phyloP scores from a whole-genome alignment of 2,797 vertebrate genomes.

The Pteropus rufus region DNA sequence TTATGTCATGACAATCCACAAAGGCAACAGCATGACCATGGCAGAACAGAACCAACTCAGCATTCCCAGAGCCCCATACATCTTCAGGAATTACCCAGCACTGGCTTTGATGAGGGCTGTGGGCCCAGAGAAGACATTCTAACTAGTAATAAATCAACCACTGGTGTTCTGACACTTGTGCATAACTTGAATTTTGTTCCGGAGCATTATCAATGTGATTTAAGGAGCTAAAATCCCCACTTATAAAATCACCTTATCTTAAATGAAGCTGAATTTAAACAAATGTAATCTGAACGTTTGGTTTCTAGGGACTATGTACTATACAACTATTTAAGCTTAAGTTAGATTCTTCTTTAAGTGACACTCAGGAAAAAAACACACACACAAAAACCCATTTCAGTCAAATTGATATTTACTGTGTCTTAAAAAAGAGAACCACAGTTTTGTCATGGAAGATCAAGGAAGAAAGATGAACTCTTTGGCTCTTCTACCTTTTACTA shows the following conservation, averaged over 20 bases:
- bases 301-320: neutral
- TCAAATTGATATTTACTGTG: neutral
- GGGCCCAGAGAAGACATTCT: slow-evolving; percentile 82
- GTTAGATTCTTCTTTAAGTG: neutral
- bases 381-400: neutral
- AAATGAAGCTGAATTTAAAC: slow-evolving; percentile 15
- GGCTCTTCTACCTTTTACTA: neutral
- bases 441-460: neutral
- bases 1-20: slow-evolving; percentile 87
- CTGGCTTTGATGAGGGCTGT: slow-evolving; percentile 89
- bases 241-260: neutral
- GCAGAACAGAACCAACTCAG: slow-evolving; percentile 88
- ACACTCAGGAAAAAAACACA: neutral
- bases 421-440: neutral
- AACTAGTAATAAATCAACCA: neutral
- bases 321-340: neutral
- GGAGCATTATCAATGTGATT: neutral
- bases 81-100: slow-evolving; percentile 84
- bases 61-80: slow-evolving; percentile 85
- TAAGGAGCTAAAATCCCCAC: neutral
- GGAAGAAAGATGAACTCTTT: neutral
- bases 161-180: neutral
- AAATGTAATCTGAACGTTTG: neutral
- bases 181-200: neutral
- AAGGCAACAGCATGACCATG: slow-evolving; percentile 89